Evolutionary conservation across 2,797 vertebrate genomes (phyloP), one percentile per base, ranked within the genome.

Genomic region (Cottoperca gobio): DNA sequence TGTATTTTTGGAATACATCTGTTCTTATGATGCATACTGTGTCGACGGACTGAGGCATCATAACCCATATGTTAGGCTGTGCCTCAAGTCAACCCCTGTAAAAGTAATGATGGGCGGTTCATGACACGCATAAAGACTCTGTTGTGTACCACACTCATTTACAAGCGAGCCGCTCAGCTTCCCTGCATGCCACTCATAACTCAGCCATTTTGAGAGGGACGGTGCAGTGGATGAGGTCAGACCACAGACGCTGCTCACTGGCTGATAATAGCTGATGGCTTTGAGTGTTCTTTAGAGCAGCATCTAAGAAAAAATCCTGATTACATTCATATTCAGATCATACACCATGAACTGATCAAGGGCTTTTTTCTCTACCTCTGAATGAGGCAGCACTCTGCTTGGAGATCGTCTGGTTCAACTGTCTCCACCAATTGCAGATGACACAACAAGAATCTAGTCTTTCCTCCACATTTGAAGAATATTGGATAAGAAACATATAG

Each of bases 41-140:
- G 65, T 88, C 72, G 65, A n/a, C 17, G 3, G 66, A 79, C 73
- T 61, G 70, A 83, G 77, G 72, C 67, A 67, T 73, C 66, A 31
- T 78, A 72, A 79, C 70, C 85, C 75, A 83, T 80, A 78, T 89
- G 87, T 88, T 62, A 59, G 85, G 79, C 84, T 83, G 69, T 61
- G 88, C 85, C 85, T 84, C 86, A 81, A 73, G 88, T 91, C 89
- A 80, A 84, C 87, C 84, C 82, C 81, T 61, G 85, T 90, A 86
- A 92, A 91, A 89, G 87, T 82, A 83, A 90, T 89, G 86, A 93
- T 86, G 86, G 86, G 79, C 54, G 37, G 70, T 88, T 90, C 79
- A 79, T 91, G 89, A 91, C 90, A 83, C 16, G 82, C 87, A 86
- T 89, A 79, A 85, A 49, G 42, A 87, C 84, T 76, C 74, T 43